These are phyloP conservation scores for Melopsittacus undulatus DNA, from an alignment of 2,797 vertebrate species.

Conservation along the genomic window DNA sequence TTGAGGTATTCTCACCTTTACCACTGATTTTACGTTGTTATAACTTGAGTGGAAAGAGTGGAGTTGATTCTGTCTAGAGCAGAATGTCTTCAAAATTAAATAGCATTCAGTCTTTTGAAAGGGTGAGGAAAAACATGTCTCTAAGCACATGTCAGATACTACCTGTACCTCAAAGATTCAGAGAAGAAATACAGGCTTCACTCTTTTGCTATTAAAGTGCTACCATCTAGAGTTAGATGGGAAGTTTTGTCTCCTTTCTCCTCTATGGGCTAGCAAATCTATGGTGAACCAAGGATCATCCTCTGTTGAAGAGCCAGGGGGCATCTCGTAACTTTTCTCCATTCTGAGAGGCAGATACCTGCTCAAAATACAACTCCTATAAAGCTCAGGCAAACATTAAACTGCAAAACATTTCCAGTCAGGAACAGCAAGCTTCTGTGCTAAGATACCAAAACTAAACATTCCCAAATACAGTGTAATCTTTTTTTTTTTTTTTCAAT, in stretches of 20 bases:
- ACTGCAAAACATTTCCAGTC: not conserved
- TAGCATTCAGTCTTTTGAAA: not conserved
- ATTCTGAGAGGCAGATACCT: not conserved
- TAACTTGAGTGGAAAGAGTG: not conserved
- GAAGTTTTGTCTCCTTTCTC: not conserved
- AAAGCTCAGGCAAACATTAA: not conserved
- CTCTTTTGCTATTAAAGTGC: not conserved
- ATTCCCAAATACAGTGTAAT: not conserved
- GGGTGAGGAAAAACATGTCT: not conserved
- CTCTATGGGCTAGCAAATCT: too few species aligned
- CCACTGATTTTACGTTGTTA: not conserved
- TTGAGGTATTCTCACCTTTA: not conserved
- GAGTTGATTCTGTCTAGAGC: not conserved
- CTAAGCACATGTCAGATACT: not conserved
- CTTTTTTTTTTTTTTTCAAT: not conserved
- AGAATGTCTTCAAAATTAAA: not conserved
- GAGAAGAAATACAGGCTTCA: not conserved
- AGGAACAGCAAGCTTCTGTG: not conserved
- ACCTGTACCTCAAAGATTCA: not conserved
- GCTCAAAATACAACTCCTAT: not conserved
- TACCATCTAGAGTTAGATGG: not conserved
- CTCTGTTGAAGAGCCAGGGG: not conserved
- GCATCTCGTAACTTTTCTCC: not conserved
- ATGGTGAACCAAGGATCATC: not conserved
- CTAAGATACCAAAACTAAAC: not conserved